Conservation (phyloP, 2,797 vertebrate genomes). For the Neopelma chrysocephalum region DNA sequence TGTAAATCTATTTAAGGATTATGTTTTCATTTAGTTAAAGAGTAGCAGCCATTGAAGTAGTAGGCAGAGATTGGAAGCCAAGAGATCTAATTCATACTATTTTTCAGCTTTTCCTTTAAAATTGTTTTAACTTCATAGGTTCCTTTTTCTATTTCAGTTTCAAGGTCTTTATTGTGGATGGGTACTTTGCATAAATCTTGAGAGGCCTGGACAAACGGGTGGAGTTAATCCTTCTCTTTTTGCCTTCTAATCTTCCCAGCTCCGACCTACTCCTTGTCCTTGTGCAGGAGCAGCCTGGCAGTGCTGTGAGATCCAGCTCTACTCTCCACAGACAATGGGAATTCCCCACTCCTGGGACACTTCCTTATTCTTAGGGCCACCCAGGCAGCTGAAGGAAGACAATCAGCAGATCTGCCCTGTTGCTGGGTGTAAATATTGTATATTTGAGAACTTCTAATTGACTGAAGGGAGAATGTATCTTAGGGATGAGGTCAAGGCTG, state of each 20-base stretch:
- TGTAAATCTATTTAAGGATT: background rate
- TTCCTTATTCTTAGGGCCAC: conserved; percentile 38
- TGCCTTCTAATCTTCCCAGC: background rate
- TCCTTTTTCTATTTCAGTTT: background rate
- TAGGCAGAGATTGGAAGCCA: background rate
- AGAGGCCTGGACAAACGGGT: background rate
- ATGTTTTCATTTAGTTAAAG: background rate
- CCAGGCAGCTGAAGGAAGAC: conserved; percentile 26
- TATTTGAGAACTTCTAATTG: conserved; percentile 48
- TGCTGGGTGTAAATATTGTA: conserved; percentile 9
- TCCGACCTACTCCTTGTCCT: background rate
- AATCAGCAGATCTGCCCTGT: conserved; percentile 6
- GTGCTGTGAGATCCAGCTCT: background rate
- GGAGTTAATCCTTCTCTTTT: background rate
- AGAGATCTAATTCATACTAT: background rate
- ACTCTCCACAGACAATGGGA: background rate
- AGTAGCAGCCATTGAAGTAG: background rate
- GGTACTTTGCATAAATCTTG: background rate
- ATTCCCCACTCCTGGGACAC: background rate
- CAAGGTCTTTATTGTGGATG: background rate
- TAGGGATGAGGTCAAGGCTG: conserved; percentile 53
- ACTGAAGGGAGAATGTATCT: conserved; percentile 21
- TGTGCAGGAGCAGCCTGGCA: background rate
- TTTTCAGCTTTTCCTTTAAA: background rate
- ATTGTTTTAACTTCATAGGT: background rate